Base-by-base conservation (phyloP, 2,113 vertebrate genomes). In the Dascyllus trimaculatus region DNA sequence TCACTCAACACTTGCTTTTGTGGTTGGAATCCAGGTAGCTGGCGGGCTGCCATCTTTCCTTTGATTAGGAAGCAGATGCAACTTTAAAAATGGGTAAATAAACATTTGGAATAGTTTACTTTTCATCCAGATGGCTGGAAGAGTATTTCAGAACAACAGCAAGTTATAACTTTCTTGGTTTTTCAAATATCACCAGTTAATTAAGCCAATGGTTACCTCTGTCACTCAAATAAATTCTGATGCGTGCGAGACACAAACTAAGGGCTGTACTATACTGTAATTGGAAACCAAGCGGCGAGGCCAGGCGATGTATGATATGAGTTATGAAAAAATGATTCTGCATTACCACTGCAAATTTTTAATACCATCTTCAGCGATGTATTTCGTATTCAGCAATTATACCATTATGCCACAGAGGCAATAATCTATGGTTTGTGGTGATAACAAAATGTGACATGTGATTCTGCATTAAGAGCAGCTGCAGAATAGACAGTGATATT, bases 371-470 rank as follows among this genome's bases (percentile, higher is more conserved):
- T 38, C 32, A 53, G 19, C 17, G 22, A 53, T 69, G 45, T 29
- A 15, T 58, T 56, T 56, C 75, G 78, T 62, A 76, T 69, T 45
- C 49, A 51, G 22, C 53, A 57, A 38, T 25, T 25, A 52, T 22
- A 29, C 26, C 48, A 56, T 53, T 56, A 53, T 11, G n/a, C n/a
- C n/a, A 76, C 45, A 51, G 19, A 32, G 21, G 21, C n/a, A 64
- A 35, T 52, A 26, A 62, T 67, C 66, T 52, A 32, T 78, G 2
- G 59, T 74, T 59, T 71, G 75, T 70, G 26, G 19, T 45, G 1
- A 45, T 59, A 53, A 38, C 6, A 19, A 70, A 56, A 49, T 19
- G 18, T 72, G 51, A n/a, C 52, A 43, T 43, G 43, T 24, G 45
- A 63, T 52, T 15, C 15, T 52, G 57, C n/a, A n/a, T n/a, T n/a